Evolutionary conservation across 2,888 invertebrate genomes (phyloP), one percentile per base, ranked within the genome.

Genomic region (Hydraecia micacea): DNA sequence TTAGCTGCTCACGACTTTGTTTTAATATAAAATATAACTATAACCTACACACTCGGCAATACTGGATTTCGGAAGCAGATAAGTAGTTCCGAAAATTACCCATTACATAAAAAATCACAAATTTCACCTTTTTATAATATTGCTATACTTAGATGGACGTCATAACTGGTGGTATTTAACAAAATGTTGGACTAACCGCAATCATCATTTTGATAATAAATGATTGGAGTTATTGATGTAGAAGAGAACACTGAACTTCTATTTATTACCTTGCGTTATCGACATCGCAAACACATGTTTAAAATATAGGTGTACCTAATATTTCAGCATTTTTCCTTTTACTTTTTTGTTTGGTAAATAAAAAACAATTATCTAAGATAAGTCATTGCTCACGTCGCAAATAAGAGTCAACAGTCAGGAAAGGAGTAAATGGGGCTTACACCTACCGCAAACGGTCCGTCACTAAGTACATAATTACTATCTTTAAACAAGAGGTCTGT

Each of bases 391-490:
- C 18, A 69, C 65, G 13, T 58, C 9, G 63, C 9, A n/a, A 73
- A 46, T 58, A 62, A 78, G 76, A 84, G 36, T 75, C 70, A 82
- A 86, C 67, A 80, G 87, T 73, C 77, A 75, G 85, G 84, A 83
- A 86, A 78, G 80, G 55, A 79, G 76, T 86, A 73, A 86, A 84
- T 86, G 81, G 69, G 75, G 84, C 86, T 86, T 74, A 68, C 55
- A 69, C 73, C 66, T 62, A 82, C 52, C 42, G 75, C 36, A 76
- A 85, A 85, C 79, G 78, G 73, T 21, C 76, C 67, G 79, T 78
- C 82, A 77, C 82, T 84, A 86, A 86, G 76, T 60, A 70, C 58
- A 71, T 86, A 84, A 86, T 86, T 85, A 78, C 76, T 73, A 69
- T 79, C 70, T 82, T 80, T 79, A 86, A 82, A 82, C 73, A 78